Evolutionary conservation across 53 echinoderm and acorn worm species (phyloP).

Genomic region (Hippasteria phrygiana): DNA sequence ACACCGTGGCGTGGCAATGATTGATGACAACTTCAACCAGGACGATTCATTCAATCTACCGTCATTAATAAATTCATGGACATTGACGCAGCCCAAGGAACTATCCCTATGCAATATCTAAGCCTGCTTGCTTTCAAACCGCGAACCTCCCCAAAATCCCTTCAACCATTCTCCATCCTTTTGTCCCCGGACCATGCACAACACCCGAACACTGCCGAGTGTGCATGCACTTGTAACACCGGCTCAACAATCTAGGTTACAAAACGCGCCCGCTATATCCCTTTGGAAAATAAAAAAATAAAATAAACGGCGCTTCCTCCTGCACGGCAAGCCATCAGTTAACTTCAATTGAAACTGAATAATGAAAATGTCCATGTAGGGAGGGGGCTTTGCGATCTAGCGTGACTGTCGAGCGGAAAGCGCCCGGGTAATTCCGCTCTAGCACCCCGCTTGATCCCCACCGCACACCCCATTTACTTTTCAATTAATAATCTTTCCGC

Average conservation of each 20-base stretch:
- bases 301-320: not conserved
- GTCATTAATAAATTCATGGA: not conserved
- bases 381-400: not conserved
- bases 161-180: not conserved
- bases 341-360: slow-evolving; percentile 53
- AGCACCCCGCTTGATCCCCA: slow-evolving; percentile 38
- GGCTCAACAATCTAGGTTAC: slow-evolving; percentile 49
- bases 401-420: slow-evolving; percentile 35
- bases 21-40: not conserved
- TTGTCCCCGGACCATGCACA: not conserved
- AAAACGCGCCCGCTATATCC: not conserved
- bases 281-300: slow-evolving; percentile 1
- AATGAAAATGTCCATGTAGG: slow-evolving; percentile 16
- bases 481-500: slow-evolving; percentile 68
- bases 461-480: slow-evolving; percentile 66
- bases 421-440: slow-evolving; percentile 5
- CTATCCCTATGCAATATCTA: not conserved
- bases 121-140: not conserved
- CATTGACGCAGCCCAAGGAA: not conserved
- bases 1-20: not conserved
- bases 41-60: not conserved
- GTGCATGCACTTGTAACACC: not conserved
- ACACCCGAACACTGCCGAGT: not conserved
- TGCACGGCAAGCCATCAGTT: not conserved
- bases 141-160: not conserved